Evolutionary conservation across 2,888 invertebrate genomes (phyloP).

Genomic region (Pseudococcus viburni): DNA sequence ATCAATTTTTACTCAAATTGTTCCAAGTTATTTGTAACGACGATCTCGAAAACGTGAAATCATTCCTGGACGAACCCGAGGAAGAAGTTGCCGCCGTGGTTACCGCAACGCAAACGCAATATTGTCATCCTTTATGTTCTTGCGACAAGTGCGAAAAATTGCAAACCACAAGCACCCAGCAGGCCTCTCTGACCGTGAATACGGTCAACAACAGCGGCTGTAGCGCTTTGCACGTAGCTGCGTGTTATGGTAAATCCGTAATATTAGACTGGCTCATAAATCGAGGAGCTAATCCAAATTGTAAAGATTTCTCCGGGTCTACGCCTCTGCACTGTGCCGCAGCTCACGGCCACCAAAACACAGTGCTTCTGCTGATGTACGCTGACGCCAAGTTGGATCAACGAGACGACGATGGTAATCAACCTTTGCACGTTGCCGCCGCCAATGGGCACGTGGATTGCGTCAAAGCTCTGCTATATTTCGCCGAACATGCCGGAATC

Average conservation of each 20-base stretch:
- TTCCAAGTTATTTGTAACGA: conserved; percentile 55
- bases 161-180: conserved; percentile 73
- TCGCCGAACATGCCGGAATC: conserved; percentile 77
- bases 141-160: conserved; percentile 81
- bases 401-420: conserved; percentile 78
- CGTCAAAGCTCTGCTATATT: conserved; percentile 84
- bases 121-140: conserved; percentile 87
- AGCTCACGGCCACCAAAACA: conserved; percentile 83
- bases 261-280: conserved; percentile 78
- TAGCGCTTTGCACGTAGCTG: conserved; percentile 81
- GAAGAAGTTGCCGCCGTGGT: conserved; percentile 62
- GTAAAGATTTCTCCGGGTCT: conserved; percentile 78
- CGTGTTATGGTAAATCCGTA: conserved; percentile 79
- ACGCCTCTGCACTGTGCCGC: conserved; percentile 84
- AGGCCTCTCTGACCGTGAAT: conserved; percentile 73
- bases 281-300: conserved; percentile 77
- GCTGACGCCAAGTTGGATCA: conserved; percentile 78
- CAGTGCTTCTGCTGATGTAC: conserved; percentile 81
- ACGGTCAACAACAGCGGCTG: conserved; percentile 78
- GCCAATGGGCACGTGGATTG: conserved; percentile 86
- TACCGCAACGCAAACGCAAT: conserved; percentile 67
- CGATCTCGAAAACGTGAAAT: conserved; percentile 7
- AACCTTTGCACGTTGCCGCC: conserved; percentile 82
- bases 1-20: conserved; percentile 23
- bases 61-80: conserved; percentile 60